These are phyloP conservation scores for Drosophila recens DNA, from an alignment of 2,888 invertebrate genomes.

Conservation along the genomic window DNA sequence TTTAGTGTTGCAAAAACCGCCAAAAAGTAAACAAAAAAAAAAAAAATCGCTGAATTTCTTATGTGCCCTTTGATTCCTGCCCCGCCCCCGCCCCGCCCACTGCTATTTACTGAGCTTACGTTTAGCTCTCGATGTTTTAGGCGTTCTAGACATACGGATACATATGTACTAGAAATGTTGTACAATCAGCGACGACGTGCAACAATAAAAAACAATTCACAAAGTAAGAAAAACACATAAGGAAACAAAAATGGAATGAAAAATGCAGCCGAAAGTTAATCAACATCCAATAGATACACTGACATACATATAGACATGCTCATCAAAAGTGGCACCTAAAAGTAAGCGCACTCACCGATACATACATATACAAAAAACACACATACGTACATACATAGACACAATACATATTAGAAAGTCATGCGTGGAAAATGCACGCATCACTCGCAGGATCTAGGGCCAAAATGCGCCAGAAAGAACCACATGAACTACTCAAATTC, in stretches of 20 bases:
- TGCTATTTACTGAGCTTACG: constrained; percentile 58
- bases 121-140: constrained; percentile 74
- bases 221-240: constrained; percentile 2
- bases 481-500: constrained; percentile 77
- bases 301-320: constrained; percentile 33
- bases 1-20: constrained; percentile 44
- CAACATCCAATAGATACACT: constrained; percentile 37
- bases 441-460: constrained; percentile 57
- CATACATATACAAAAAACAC: constrained; percentile 30
- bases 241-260: constrained; percentile 6
- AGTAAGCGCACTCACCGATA: constrained; percentile 71
- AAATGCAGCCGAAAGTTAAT: constrained; percentile 42
- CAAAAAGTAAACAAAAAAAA: constrained; percentile 18
- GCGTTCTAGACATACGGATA: constrained; percentile 71
- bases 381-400: constrained; percentile 35
- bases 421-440: constrained; percentile 43
- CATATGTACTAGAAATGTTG: constrained; percentile 72
- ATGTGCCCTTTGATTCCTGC: constrained; percentile 29
- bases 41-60: constrained; percentile 41
- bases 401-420: constrained; percentile 27
- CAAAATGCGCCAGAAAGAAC: constrained; percentile 51
- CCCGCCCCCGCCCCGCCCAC: constrained; percentile 16
- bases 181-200: constrained; percentile 82
- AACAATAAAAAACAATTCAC: constrained; percentile 62
- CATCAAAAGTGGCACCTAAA: constrained; percentile 67